Base-by-base conservation (phyloP, 2,113 vertebrate genomes). In the Misgurnus anguillicaudatus region DNA sequence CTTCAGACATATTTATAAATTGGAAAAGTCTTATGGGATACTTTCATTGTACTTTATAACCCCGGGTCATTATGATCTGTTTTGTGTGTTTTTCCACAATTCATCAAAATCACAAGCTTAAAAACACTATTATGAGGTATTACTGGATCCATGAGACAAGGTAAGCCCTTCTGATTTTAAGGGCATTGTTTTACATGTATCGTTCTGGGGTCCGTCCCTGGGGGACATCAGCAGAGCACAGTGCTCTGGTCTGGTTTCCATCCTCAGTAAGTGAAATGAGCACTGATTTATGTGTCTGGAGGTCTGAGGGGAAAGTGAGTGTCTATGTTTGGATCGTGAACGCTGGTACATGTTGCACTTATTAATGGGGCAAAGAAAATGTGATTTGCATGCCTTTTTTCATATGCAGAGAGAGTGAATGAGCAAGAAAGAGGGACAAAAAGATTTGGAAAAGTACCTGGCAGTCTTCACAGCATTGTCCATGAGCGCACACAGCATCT, bases 391-490 rank as follows among this genome's bases (percentile, higher is more conserved):
- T 14, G n/a, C 62, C 21, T 51, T 75, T 75, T 36, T 36, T 55
- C 42, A 48, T 31, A 72, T 17, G 19, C 24, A 72, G 6, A 72
- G 7, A 38, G 55, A 51, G 47, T 4, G 11, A 69, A 31, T 45
- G 1, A 57, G 24, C 21, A 69, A 38, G 36, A 45, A 47, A 24
- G 11, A n/a, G 45, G 51, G 75, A 60, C 19, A 9, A 14, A 78
- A 1, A 80, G 69, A 68, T 77, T 36, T 6, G 62, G 58, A 72
- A 38, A 8, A 77, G 86, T 87, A 98, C 98, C 95, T 90, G 90
- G 85, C 97, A 99, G 88, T 94, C 94, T 68, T 96, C 81, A 4
- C 97, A 99, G 90, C 98, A 98, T 74, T 96, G 95, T 69, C 98
- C 97, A 0, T 98, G 98, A 0, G 97, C 98, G 0, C 98, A 98